phyloP scores from a whole-genome alignment of 1,140 invertebrate genomes.

The Proctacanthus coquilletti region DNA sequence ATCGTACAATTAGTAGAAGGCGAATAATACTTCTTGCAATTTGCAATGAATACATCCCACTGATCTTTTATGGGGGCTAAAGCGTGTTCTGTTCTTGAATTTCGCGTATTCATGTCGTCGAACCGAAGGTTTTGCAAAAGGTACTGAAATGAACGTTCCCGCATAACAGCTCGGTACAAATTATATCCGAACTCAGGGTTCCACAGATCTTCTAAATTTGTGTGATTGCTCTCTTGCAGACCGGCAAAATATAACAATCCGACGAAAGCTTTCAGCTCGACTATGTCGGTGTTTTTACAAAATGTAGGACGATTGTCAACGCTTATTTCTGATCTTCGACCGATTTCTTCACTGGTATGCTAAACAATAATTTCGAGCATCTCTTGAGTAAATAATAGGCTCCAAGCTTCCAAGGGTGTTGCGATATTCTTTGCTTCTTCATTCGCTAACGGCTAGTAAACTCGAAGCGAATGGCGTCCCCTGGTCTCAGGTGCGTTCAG shows the following conservation, averaged over 20 bases:
- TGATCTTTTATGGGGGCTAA: not conserved
- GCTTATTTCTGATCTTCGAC: not conserved
- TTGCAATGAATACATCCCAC: constrained; percentile 2
- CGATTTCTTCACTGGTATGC: not conserved
- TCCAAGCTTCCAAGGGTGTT: no score
- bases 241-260: not conserved
- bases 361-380: not conserved
- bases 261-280: no score
- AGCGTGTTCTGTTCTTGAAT: not conserved
- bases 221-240: no score
- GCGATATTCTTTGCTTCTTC: no score
- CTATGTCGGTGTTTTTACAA: no score
- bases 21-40: constrained; percentile 15
- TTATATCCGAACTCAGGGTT: not conserved
- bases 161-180: not conserved
- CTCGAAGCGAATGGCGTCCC: no score
- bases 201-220: not conserved
- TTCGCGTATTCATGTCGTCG: not conserved
- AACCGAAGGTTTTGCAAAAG: not conserved
- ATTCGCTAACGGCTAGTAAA: no score
- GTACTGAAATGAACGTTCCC: not conserved
- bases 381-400: not conserved
- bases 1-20: constrained; percentile 10
- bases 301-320: not conserved
- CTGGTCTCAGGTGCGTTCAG: no score